A percentile compares a stretch with the other conserved stretches of the same genome.
phyloP scores from a whole-genome alignment of 2,797 vertebrate genomes.

The Hipposideros larvatus region DNA sequence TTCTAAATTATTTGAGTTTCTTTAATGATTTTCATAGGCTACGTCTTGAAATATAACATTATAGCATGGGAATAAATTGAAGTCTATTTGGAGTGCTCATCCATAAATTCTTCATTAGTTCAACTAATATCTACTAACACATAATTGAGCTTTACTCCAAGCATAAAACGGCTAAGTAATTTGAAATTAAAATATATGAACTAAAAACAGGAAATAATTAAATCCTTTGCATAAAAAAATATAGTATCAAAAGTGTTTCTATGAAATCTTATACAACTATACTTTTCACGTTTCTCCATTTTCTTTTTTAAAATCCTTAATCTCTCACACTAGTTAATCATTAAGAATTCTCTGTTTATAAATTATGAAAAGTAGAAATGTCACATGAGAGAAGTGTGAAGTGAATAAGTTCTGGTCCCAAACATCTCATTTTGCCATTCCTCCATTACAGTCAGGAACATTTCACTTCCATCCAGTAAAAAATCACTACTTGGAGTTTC shows the following conservation, averaged over 20 bases:
- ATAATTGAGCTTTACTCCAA: conserved; percentile 77
- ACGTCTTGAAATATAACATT: conserved; percentile 76
- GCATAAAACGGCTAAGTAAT: conserved; percentile 58
- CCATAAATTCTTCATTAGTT: conserved; percentile 76
- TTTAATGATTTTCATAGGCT: conserved; percentile 74
- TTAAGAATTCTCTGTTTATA: not conserved
- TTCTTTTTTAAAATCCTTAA: not conserved
- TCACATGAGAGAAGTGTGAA: not conserved
- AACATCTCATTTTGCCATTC: not conserved
- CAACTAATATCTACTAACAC: conserved; percentile 53
- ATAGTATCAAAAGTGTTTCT: not conserved
- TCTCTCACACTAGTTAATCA: not conserved
- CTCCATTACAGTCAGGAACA: not conserved
- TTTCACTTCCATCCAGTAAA: not conserved
- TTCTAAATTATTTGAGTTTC: conserved; percentile 62
- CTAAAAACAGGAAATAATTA: conserved; percentile 60
- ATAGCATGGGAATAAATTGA: conserved; percentile 74
- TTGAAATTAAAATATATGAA: conserved; percentile 11
- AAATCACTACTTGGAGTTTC: not conserved
- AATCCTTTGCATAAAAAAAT: not conserved
- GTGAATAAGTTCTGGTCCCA: not conserved
- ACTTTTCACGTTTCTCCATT: not conserved
- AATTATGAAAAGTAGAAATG: not conserved
- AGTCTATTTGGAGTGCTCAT: conserved; percentile 73
- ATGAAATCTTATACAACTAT: not conserved